Conservation (phyloP, 2,888 invertebrate genomes). For the Trissonchulus latispiculum region DNA sequence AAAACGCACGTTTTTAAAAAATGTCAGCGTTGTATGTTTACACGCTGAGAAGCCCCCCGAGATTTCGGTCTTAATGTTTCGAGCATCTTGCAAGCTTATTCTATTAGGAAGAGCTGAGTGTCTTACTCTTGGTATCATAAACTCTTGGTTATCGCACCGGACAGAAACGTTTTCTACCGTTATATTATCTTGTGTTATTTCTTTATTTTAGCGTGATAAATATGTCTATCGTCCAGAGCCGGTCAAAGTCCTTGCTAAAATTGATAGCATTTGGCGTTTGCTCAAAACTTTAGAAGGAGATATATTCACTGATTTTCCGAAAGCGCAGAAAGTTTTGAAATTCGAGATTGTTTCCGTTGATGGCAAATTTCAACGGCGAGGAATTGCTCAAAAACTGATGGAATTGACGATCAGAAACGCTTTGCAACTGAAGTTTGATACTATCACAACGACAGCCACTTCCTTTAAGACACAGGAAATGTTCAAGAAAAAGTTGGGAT, state of each 20-base stretch:
- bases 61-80: too few relatives aligned
- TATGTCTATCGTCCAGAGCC: too few relatives aligned
- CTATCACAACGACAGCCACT: background rate
- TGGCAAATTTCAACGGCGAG: background rate
- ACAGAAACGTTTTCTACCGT: too few relatives aligned
- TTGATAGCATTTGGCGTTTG: background rate
- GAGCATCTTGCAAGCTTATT: too few relatives aligned
- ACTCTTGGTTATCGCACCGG: too few relatives aligned
- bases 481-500: background rate
- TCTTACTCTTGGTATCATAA: too few relatives aligned
- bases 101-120: too few relatives aligned
- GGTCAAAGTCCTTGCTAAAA: background rate
- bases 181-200: too few relatives aligned
- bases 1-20: too few relatives aligned
- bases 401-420: background rate
- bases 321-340: background rate
- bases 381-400: background rate
- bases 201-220: too few relatives aligned
- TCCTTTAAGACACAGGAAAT: background rate
- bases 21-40: too few relatives aligned
- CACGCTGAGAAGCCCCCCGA: too few relatives aligned
- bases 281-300: background rate
- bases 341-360: background rate
- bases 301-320: background rate
- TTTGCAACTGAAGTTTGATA: background rate